Base-by-base conservation (phyloP, 2,113 vertebrate species). In the Eubucco bourcierii region DNA sequence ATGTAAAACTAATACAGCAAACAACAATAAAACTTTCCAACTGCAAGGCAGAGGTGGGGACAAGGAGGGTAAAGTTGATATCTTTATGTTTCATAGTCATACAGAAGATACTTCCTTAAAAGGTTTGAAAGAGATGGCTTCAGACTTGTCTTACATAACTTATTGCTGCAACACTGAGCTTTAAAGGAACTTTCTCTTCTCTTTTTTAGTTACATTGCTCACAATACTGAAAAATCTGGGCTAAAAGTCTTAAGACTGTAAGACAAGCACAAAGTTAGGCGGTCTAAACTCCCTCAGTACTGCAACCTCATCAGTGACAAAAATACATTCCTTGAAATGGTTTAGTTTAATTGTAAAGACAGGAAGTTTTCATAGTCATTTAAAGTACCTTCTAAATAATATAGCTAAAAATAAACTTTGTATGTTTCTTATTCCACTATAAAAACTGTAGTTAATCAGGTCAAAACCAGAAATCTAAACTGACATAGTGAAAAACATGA, bases 31-130 rank as follows among this genome's bases (percentile, higher is more conserved):
- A 93, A 94, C 55, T 64, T 66, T 59, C 50, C 37, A 90, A 86
- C 34, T 78, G 39, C 66, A 75, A 84, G 68, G 71, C 47, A 88
- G 64, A 80, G 37, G 74, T 50, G 19, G 41, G 10, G 14, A 28
- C 28, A 83, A 60, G 16, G 47, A 77, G 73, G 34, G 41, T 71
- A 87, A 93, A 83, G 37, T 11, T 80, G 10, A 0, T 89, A 83
- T 53, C 84, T 92, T 85, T 85, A 68, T 39, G 67, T 93, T 92
- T 91, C 66, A 63, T 7, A 72, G 87, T 47, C 82, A 94, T 31
- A 83, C n/a, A 77, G 53, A 95, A 90, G 55, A 53, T 25, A 91
- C 66, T 95, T 96, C 94, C 94, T 91, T 91, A 96, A 95, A 94
- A 93, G 76, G 82, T 90, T 68, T 91, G 59, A 88, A 94, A 88